Evolutionary conservation across 2,888 invertebrate species (phyloP).

Genomic region (Conomelus anceps): DNA sequence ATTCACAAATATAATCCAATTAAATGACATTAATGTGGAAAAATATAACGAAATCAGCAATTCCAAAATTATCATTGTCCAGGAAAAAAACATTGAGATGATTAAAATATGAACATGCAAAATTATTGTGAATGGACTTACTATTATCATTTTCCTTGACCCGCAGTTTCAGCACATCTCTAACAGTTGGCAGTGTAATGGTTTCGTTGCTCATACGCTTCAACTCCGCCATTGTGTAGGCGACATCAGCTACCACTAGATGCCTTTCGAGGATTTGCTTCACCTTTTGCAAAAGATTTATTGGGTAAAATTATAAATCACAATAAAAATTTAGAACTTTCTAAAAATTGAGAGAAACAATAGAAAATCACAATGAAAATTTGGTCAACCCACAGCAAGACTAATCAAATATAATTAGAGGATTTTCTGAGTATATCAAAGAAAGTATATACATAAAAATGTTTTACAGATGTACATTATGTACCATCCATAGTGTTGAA

Average conservation of each 20-base stretch:
- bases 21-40: background rate
- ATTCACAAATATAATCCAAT: background rate
- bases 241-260: slow-evolving; percentile 66
- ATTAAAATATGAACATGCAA: background rate
- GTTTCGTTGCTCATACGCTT: slow-evolving; percentile 61
- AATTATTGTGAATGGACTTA: slow-evolving; percentile 48
- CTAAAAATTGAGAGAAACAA: no score
- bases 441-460: no score
- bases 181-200: slow-evolving; percentile 59
- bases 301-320: background rate
- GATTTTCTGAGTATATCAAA: no score
- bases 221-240: slow-evolving; percentile 75
- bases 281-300: slow-evolving; percentile 51
- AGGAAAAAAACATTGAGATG: no score
- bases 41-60: background rate
- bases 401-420: no score
- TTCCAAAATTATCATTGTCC: no score
- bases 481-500: no score
- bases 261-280: slow-evolving; percentile 81
- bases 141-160: slow-evolving; percentile 71
- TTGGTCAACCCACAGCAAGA: no score
- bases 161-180: slow-evolving; percentile 64
- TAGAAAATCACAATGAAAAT: no score
- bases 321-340: no score
- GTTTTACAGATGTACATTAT: no score